Evolutionary conservation across 2,113 vertebrate genomes (phyloP), one percentile per base, ranked within the genome.

Genomic region (Casuarius casuarius): DNA sequence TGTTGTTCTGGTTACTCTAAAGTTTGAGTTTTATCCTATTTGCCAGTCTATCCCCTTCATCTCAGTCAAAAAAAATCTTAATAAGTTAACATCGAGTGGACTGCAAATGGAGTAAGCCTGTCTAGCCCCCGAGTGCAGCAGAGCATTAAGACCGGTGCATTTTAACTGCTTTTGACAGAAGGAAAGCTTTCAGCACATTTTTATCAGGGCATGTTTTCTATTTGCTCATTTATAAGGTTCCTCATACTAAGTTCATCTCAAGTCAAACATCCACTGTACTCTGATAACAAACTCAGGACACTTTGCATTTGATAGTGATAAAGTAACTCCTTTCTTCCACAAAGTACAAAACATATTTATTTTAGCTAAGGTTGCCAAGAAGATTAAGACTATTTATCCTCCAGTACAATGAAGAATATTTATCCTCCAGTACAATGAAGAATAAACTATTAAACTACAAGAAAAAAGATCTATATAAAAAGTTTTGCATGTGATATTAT

Each of bases 181-280:
- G 28, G 35, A 96, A 75, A 2, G 1, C 8, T 96, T 90, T 89
- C 84, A 85, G 87, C 54, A 94, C 52, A 85, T 94, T 95, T 97
- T 91, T 94, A 91, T 89, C 94, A 3, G 67, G 46, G 59, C 6
- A 33, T 82, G 66, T 13, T 87, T 96, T 89, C 80, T 48, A 63
- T 89, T 93, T 97, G 40, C 62, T 96, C 90, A 58, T 75, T 90
- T 90, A 54, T 91, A 76, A 96, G 68, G 42, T 56, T 95, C 40
- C 90, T 91, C 86, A 71, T 89, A 90, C 3, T 58, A 89, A 94
- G 58, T 95, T 96, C 84, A 84, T 78, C 94, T 96, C 87, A 92
- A 97, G 80, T 71, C 62, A 96, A 97, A 89, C 73, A 59, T 65
- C 94, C 65, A 38, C 51, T 3, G 0, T 48, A 66, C 1, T 3